Conservation (phyloP, 2,888 invertebrate species). For the Autographa gamma region DNA sequence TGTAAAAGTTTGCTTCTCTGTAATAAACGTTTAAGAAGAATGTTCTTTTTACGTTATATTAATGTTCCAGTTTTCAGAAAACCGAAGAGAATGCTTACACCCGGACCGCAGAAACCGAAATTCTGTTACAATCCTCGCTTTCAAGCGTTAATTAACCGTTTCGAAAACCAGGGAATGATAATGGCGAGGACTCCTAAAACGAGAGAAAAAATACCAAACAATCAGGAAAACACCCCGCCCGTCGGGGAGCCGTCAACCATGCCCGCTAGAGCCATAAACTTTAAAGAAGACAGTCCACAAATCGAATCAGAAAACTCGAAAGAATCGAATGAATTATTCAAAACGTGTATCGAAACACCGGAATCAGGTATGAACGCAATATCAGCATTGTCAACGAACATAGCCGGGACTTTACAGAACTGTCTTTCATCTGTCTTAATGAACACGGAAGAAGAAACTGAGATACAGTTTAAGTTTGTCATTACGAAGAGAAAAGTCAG, state of each 20-base stretch:
- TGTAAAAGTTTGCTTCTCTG: conserved; percentile 18
- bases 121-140: conserved; percentile 80
- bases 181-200: conserved; percentile 76
- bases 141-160: conserved; percentile 84
- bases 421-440: conserved; percentile 78
- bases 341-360: conserved; percentile 76
- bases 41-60: conserved; percentile 1
- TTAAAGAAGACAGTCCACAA: conserved; percentile 82
- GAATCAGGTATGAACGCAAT: conserved; percentile 71
- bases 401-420: conserved; percentile 80
- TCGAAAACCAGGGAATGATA: conserved; percentile 77
- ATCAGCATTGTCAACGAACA: conserved; percentile 77
- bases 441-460: conserved; percentile 81
- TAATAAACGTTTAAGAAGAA: conserved; percentile 8
- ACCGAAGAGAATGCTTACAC: conserved; percentile 85
- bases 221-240: conserved; percentile 77
- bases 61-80: conserved; percentile 79
- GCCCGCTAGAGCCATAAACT: conserved; percentile 83
- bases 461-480: conserved; percentile 85
- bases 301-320: conserved; percentile 73
- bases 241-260: conserved; percentile 74
- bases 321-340: conserved; percentile 82
- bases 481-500: conserved; percentile 83
- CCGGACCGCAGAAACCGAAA: conserved; percentile 80
- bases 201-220: conserved; percentile 62